Evolutionary conservation across 2,113 vertebrate species (phyloP).

Genomic region (Nothocercus nigrocapillus): DNA sequence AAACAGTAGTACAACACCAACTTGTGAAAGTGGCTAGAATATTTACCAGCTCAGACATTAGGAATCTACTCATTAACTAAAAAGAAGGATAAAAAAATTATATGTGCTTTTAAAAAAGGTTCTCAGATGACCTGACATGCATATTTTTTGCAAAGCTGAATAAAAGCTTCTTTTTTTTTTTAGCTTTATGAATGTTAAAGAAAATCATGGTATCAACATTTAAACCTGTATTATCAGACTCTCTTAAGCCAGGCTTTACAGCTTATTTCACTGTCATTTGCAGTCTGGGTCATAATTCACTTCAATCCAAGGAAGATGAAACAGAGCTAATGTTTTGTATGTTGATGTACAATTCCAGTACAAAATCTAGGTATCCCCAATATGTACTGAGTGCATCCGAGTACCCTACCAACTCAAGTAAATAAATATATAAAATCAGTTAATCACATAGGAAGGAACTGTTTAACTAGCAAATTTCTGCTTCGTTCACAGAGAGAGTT

Average conservation of each 20-base stretch:
- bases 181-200: background rate
- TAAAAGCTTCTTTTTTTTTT: background rate
- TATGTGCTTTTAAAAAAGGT: background rate
- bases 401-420: background rate
- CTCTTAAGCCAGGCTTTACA: background rate
- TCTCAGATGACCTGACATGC: background rate
- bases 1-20: background rate
- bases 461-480: constrained; percentile 44
- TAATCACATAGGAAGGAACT: constrained; percentile 39
- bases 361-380: background rate
- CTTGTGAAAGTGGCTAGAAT: background rate
- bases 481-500: constrained; percentile 42
- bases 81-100: background rate
- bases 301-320: background rate
- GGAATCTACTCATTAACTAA: background rate
- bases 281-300: background rate
- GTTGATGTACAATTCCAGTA: background rate
- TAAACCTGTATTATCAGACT: background rate
- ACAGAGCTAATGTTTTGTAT: background rate
- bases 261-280: background rate
- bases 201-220: background rate
- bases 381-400: background rate
- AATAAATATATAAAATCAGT: background rate
- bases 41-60: background rate
- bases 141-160: background rate